Evolutionary conservation across 2,888 invertebrate genomes (phyloP), one percentile per base, ranked within the genome.

Genomic region (Nyleta sp.): DNA sequence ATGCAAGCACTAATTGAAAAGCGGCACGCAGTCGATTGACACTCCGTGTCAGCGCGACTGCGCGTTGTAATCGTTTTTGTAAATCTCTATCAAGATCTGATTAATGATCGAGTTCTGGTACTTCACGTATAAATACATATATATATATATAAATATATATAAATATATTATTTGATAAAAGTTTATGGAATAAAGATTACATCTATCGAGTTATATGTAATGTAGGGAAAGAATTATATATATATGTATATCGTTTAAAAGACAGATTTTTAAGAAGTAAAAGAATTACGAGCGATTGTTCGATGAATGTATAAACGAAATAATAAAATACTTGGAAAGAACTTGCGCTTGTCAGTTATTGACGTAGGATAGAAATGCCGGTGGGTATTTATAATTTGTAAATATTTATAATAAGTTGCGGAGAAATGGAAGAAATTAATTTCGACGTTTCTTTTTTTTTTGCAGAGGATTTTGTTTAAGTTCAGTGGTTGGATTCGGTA

Each of bases 21-120:
- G 22, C n/a, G 53, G 46, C 44, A 72, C 38, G 35, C 13, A 7
- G 18, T 42, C 48, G 22, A 64, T 64, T 72, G 71, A 71, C 33
- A 46, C 71, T 71, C 24, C 4, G 57, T 74, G 57, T 60, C 35
- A 52, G 4, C 24, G 59, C 42, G 60, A 68, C 67, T 74, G 67
- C 46, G 52, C 68, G 67, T 68, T 60, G 59, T 57, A 28, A 64
- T 55, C 20, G 10, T 44, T 44, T 52, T 31, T 80, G 80, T 81
- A 82, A 84, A 85, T 85, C 84, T 86, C 82, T 79, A 80, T 76
- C 53, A 82, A 86, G 86, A 88, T 89, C 87, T 87, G 86, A 87
- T 84, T 86, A 87, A 33, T 62, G 67, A 60, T 67, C 46, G 53
- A 44, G 18, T 74, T 60, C 52, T 74, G 74, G 74, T 74, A 74